Conservation (phyloP, 1,140 invertebrate species). For the Nasonia vitripennis region DNA sequence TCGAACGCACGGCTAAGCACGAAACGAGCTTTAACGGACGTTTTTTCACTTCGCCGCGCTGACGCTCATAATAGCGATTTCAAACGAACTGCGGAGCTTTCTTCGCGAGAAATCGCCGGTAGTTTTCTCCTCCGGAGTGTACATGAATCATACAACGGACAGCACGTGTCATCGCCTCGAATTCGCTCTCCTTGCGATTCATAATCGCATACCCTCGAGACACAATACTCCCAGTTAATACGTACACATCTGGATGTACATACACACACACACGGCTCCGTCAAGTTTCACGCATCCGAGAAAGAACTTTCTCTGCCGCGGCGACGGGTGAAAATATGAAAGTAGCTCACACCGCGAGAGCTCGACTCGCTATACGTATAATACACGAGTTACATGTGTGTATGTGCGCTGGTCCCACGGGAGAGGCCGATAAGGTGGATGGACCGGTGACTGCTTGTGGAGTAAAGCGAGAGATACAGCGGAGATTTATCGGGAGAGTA, state of each 20-base stretch:
- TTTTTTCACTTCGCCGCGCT: too few relatives aligned
- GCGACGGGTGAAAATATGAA: slow-evolving; percentile 74
- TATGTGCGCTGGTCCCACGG: neutral
- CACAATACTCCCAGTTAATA: neutral
- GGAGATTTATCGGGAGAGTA: too few relatives aligned
- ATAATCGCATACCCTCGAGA: neutral
- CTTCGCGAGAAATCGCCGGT: neutral
- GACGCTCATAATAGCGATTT: too few relatives aligned
- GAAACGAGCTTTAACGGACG: neutral
- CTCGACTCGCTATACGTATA: neutral
- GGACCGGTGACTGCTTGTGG: too few relatives aligned
- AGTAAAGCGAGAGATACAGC: too few relatives aligned
- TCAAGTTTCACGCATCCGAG: slow-evolving; percentile 51
- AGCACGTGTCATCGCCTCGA: too few relatives aligned
- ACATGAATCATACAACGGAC: neutral
- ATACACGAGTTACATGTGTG: neutral
- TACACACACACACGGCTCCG: slow-evolving; percentile 4
- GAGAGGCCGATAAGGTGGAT: neutral
- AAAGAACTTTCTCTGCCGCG: slow-evolving; percentile 70
- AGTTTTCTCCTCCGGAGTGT: too few relatives aligned
- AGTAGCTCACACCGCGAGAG: slow-evolving; percentile 65
- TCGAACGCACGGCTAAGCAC: neutral
- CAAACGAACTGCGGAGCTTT: neutral
- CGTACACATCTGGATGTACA: slow-evolving; percentile 33
- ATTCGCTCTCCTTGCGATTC: too few relatives aligned